These are phyloP conservation scores for Boleophthalmus pectinirostris DNA, from an alignment of 2,113 vertebrate genomes.

Conservation along the genomic window DNA sequence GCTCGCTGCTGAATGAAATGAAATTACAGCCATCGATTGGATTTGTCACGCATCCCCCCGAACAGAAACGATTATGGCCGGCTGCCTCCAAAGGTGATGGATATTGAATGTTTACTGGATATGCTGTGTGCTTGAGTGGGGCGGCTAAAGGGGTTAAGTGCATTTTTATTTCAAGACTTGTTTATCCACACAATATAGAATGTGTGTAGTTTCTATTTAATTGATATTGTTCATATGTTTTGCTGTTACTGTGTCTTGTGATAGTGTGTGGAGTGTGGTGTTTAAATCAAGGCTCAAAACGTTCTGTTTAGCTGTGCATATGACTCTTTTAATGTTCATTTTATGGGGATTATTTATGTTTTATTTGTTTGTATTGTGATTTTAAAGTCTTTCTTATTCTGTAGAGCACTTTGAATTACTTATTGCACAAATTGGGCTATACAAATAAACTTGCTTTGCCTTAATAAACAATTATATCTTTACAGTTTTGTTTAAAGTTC, in stretches of 20 bases:
- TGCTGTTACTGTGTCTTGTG: background rate
- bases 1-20: constrained; percentile 64
- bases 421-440: no score
- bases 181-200: background rate
- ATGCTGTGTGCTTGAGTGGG: constrained; percentile 28
- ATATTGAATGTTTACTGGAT: constrained; percentile 61
- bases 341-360: no score
- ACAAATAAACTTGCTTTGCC: no score
- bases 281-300: no score
- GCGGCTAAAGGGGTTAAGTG: constrained; percentile 42
- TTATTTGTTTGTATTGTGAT: no score
- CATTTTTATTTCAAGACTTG: constrained; percentile 46
- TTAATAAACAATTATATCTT: no score
- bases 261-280: no score
- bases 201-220: background rate
- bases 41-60: constrained; percentile 68
- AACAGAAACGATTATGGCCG: constrained; percentile 64
- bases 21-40: constrained; percentile 73
- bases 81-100: constrained; percentile 61
- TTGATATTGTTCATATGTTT: background rate
- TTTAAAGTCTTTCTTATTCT: no score
- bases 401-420: no score
- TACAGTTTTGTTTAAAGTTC: no score
- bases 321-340: no score
- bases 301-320: no score